phyloP scores from a whole-genome alignment of 2,797 vertebrate genomes.

The Coendou prehensilis region DNA sequence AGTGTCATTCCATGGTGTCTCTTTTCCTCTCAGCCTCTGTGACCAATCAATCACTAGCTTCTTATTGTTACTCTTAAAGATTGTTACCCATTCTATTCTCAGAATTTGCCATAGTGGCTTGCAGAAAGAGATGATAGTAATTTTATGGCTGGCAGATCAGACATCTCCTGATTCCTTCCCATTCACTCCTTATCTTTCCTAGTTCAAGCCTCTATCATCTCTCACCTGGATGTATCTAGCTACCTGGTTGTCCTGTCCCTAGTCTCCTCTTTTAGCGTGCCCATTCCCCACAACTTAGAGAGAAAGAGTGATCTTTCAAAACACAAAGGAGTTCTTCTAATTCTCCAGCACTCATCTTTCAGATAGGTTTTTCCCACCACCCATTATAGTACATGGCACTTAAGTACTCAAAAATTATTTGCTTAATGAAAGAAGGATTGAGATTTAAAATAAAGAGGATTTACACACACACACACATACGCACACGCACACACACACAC shows the following conservation, averaged over 20 bases:
- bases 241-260: background rate
- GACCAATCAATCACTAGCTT: background rate
- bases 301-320: background rate
- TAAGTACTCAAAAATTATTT: background rate
- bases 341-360: background rate
- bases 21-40: background rate
- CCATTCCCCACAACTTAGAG: background rate
- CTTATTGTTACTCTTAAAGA: background rate
- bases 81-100: background rate
- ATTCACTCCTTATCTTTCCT: background rate
- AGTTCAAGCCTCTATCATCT: background rate
- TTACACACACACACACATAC: background rate
- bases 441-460: slow-evolving; percentile 42
- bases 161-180: background rate
- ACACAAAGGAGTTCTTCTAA: background rate
- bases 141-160: background rate
- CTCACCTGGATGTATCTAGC: background rate
- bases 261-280: background rate
- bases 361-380: background rate
- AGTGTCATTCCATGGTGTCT: background rate
- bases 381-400: background rate
- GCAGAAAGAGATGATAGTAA: background rate
- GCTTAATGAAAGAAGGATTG: background rate
- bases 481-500: accelerated
- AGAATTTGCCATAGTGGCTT: background rate